Evolutionary conservation across 2,113 vertebrate species (phyloP), one percentile per base, ranked within the genome.

Genomic region (Scopus umbretta): DNA sequence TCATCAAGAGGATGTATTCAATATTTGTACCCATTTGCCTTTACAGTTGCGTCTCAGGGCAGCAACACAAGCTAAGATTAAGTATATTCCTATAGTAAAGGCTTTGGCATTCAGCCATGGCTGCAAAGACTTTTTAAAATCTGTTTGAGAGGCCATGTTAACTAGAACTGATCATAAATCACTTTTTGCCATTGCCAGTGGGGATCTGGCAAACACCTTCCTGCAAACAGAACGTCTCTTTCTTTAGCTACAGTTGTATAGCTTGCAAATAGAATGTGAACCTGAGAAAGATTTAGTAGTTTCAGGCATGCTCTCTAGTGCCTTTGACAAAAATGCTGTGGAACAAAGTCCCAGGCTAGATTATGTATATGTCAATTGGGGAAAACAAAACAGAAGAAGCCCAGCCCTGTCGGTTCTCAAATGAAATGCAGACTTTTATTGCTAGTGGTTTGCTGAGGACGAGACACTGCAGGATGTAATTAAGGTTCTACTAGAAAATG

Each of bases 251-350:
- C 71, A 88, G 88, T 88, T 95, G 94, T 95, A 40, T 96, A 96
- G 95, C 85, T 94, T 95, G 96, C 93, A 97, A 96, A 97, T 96
- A 95, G 96, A 96, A 97, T 92, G 90, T 2, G 58, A 96, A 96
- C 96, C 95, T 97, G 95, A 94, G 90, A 93, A 92, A 96, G 96
- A 96, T 95, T 96, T 97, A 97, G 92, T 90, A 96, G 92, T 97
- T 94, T 83, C 92, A 95, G 88, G 87, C 92, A 83, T 45, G 58
- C 50, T 96, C 94, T 96, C 96, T 55, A 70, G 95, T 92, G 95
- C 90, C 92, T 94, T 93, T 94, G 95, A 97, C 96, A 95, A 95
- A 96, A 97, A 96, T 95, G 90, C 95, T 34, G 79, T 88, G 94
- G 32, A 96, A 96, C 92, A 93, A 96, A 96, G 96, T 97, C 96